Evolutionary conservation across 2,113 vertebrate genomes (phyloP), one percentile per base, ranked within the genome.

Genomic region (Erythrolamprus reginae): DNA sequence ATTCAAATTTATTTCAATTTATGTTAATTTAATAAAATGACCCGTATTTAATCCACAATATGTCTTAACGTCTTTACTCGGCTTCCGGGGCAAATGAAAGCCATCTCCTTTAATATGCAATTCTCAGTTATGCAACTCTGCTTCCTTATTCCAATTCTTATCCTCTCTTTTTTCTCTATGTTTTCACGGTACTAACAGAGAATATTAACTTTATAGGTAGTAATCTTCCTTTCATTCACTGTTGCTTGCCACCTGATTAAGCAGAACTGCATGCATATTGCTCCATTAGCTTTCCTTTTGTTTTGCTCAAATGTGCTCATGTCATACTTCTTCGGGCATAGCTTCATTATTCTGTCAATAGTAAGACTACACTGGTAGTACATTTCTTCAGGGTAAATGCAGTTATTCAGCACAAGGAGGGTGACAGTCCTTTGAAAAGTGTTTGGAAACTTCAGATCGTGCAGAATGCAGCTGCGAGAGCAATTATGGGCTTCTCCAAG

Each of bases 241-340:
- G 47, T 88, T 88, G n/a, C 70, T 90, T 92, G 55, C 70, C 91
- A 92, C 91, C 85, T 89, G 84, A 92, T 89, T 92, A 92, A 89
- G 51, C 65, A 87, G 70, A 82, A 42, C 88, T 88, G 33, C 47
- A 53, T 92, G 91, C 47, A 65, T 90, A 90, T 92, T 91, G 3
- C n/a, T 84, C 38, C 48, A 90, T 89, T 90, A 93, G 52, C 3
- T 91, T 93, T 88, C 56, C 48, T 92, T 94, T 89, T 91, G 21
- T 85, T 82, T 91, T 86, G 3, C 83, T 93, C 26, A 55, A 91
- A 94, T 92, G 3, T 92, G 85, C 88, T 92, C 33, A 84, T n/a
- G 26, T 85, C 51, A 53, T 52, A 13, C 56, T 0, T 87, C 84
- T 70, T 92, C 51, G 70, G 24, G 48, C 87, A 13, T 21, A 91